Conservation (phyloP, 2,113 vertebrate species). For the Leptobrachium leishanense region DNA sequence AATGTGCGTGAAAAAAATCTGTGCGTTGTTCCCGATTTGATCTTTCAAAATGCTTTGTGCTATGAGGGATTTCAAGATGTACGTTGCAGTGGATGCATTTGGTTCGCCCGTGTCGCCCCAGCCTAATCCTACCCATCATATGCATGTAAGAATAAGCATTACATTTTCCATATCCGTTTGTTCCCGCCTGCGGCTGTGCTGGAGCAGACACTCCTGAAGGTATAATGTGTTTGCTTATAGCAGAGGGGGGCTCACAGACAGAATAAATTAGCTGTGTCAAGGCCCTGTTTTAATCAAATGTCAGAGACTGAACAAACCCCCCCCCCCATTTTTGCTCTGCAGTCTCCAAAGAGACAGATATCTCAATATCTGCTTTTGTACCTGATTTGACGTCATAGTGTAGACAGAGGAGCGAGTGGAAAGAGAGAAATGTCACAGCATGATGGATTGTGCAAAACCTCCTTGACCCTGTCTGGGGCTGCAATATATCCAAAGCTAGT, state of each 20-base stretch:
- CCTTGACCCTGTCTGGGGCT: conserved; percentile 43
- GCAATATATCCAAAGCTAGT: conserved; percentile 34
- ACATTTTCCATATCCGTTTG: no score
- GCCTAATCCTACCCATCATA: no score
- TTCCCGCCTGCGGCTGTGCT: no score
- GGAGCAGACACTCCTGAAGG: not conserved
- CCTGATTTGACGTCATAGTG: conserved; percentile 35
- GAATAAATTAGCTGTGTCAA: not conserved
- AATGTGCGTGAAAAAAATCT: no score
- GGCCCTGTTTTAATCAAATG: conserved; percentile 10
- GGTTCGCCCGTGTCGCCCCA: no score
- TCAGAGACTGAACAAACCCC: conserved; percentile 1
- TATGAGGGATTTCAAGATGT: no score
- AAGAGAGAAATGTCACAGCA: conserved; percentile 27
- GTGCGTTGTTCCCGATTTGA: no score
- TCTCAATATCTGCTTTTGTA: conserved; percentile 18
- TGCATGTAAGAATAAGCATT: no score
- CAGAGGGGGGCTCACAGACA: not conserved
- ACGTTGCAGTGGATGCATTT: no score
- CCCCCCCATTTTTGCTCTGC: not conserved
- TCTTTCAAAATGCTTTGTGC: no score
- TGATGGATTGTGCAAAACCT: conserved; percentile 47
- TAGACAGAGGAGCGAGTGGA: conserved; percentile 18
- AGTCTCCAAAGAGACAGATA: conserved; percentile 14
- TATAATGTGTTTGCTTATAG: not conserved